Evolutionary conservation across 2,113 vertebrate genomes (phyloP).

Genomic region (Pseudolaguvia tuberculata): DNA sequence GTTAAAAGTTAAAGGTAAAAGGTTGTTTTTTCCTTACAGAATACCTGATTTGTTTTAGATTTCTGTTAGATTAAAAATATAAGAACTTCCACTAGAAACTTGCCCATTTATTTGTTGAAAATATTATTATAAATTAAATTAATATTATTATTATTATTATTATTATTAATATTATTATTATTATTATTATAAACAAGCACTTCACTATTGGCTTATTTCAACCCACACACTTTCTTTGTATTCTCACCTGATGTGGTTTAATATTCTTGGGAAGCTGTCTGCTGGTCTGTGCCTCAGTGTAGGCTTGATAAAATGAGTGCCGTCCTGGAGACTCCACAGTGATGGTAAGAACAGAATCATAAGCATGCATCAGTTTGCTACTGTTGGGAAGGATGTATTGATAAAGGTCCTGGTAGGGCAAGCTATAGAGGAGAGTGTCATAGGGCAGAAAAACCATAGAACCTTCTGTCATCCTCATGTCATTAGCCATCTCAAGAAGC

Average conservation of each 20-base stretch:
- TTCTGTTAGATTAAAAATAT: not conserved
- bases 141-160: too few species aligned
- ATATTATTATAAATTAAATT: too few species aligned
- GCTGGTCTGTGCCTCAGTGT: conserved; percentile 59
- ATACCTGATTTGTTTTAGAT: not conserved
- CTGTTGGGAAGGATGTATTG: conserved; percentile 61
- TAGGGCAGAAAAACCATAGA: conserved; percentile 72
- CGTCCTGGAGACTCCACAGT: conserved; percentile 64
- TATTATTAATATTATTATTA: too few species aligned
- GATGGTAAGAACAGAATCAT: conserved; percentile 71
- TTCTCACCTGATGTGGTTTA: conserved; percentile 63
- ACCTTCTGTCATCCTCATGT: conserved; percentile 71
- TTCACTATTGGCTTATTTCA: not conserved
- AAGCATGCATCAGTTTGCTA: conserved; percentile 68
- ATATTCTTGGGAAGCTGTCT: conserved; percentile 61
- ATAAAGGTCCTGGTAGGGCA: conserved; percentile 64
- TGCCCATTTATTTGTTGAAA: not conserved
- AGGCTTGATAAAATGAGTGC: conserved; percentile 67
- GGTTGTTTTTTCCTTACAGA: too few species aligned
- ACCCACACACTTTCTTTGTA: not conserved
- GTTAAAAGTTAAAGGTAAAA: too few species aligned
- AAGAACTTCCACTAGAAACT: not conserved
- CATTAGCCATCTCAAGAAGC: conserved; percentile 69
- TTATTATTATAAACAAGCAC: not conserved
- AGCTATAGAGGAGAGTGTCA: conserved; percentile 74